Evolutionary conservation across 2,888 invertebrate species (phyloP), one percentile per base, ranked within the genome.

Genomic region (Cybosia mesomella): DNA sequence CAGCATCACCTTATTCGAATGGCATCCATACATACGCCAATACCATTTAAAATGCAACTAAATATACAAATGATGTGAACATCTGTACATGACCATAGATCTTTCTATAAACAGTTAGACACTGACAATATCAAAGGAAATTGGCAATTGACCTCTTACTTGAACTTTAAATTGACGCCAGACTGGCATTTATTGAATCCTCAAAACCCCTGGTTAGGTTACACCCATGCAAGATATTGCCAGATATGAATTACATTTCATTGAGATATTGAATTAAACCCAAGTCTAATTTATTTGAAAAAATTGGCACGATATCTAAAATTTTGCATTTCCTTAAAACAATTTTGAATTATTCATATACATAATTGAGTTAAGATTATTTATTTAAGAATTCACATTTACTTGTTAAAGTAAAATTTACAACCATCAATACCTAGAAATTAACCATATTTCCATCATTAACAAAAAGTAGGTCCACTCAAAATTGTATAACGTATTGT

Each of bases 101-200:
- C 82, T 80, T 78, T 85, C 80, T 85, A 86, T 85, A 84, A 84
- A 86, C 91, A 91, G 92, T 93, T 92, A 92, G 88, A 87, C 91
- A 85, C 84, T 85, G 86, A 84, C 91, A 93, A 93, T 93, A 92
- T 87, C 87, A 83, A 90, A 92, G 94, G 94, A 94, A 91, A 94
- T 92, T 92, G 91, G 76, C 91, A 94, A 93, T 95, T 95, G 93
- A 95, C 94, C 93, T 85, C 76, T 75, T 85, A 86, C 82, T 91
- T 94, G 92, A 94, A 91, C 90, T 88, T 84, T 89, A 84, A 93
- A 94, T 92, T 92, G 86, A 83, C 77, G 82, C 76, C 83, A 76
- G 82, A 72, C 82, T 80, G 76, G 73, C 79, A 83, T 82, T 75
- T 82, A 81, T 77, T 76, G 5, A 28, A 28, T 28, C 5, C 28